These are phyloP conservation scores for Diuraphis noxia DNA, from an alignment of 1,140 invertebrate species.

Conservation along the genomic window DNA sequence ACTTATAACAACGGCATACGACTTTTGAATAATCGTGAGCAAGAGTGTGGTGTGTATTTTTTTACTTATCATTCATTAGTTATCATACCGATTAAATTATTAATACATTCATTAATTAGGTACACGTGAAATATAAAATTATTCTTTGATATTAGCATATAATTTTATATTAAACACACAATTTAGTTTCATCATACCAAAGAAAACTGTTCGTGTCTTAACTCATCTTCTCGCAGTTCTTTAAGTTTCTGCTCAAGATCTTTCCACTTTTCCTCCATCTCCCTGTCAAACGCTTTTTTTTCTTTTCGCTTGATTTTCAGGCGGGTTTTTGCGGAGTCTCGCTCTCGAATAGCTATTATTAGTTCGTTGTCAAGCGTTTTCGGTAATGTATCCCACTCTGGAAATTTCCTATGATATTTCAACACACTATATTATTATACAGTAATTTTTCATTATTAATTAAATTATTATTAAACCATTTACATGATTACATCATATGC, in stretches of 20 bases:
- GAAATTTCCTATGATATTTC: conserved; percentile 26
- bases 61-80: neutral
- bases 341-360: conserved; percentile 15
- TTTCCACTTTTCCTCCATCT: conserved; percentile 21
- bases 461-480: too few species aligned
- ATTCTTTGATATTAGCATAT: neutral
- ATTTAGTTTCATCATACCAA: neutral
- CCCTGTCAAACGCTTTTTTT: conserved; percentile 19
- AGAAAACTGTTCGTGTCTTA: conserved; percentile 15
- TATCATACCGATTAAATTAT: too few species aligned
- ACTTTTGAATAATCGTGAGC: neutral
- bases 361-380: neutral
- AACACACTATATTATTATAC: neutral
- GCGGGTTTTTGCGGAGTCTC: neutral
- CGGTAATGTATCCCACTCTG: conserved; percentile 12
- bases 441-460: neutral
- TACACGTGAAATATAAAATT: neutral
- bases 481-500: too few species aligned
- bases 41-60: neutral
- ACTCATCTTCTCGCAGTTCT: neutral
- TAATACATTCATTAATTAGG: too few species aligned
- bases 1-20: neutral
- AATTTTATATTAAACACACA: neutral
- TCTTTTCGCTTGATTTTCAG: conserved; percentile 35
- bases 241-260: conserved; percentile 11